Percentiles rank a stretch among this genome's conserved stretches.
Evolutionary conservation across 2,113 vertebrate genomes (phyloP).

Genomic region (Myotis davidii): DNA sequence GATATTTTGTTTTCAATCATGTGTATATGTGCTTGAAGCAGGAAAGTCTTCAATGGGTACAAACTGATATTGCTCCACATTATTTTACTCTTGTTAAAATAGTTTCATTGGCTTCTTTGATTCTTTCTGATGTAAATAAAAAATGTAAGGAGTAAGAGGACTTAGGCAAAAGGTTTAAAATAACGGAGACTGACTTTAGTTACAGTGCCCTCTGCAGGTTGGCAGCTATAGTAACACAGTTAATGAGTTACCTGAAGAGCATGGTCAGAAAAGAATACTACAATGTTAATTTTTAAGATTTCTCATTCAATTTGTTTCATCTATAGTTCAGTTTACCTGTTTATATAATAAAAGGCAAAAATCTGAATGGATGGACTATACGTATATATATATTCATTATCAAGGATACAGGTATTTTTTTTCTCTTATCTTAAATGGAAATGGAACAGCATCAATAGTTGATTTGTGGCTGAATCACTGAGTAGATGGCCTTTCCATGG

Average conservation of each 20-base stretch:
- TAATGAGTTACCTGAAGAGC: background rate
- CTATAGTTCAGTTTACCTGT: background rate
- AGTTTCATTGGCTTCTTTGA: background rate
- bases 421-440: slow-evolving; percentile 46
- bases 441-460: slow-evolving; percentile 41
- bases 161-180: background rate
- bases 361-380: background rate
- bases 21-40: slow-evolving; percentile 4
- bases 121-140: slow-evolving; percentile 25
- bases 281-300: background rate
- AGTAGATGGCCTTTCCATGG: slow-evolving; percentile 54
- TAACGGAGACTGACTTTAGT: background rate
- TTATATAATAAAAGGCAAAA: background rate
- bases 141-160: background rate
- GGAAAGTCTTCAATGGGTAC: background rate
- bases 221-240: background rate
- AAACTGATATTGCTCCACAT: background rate
- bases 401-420: slow-evolving; percentile 1
- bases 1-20: slow-evolving; percentile 29
- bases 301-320: slow-evolving; percentile 24
- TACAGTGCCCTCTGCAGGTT: slow-evolving; percentile 60
- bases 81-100: slow-evolving; percentile 31
- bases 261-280: background rate
- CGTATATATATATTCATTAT: background rate
- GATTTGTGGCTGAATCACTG: slow-evolving; percentile 41